These are phyloP conservation scores for Callocephalon fimbriatum DNA, from an alignment of 2,113 vertebrate species.

Conservation along the genomic window DNA sequence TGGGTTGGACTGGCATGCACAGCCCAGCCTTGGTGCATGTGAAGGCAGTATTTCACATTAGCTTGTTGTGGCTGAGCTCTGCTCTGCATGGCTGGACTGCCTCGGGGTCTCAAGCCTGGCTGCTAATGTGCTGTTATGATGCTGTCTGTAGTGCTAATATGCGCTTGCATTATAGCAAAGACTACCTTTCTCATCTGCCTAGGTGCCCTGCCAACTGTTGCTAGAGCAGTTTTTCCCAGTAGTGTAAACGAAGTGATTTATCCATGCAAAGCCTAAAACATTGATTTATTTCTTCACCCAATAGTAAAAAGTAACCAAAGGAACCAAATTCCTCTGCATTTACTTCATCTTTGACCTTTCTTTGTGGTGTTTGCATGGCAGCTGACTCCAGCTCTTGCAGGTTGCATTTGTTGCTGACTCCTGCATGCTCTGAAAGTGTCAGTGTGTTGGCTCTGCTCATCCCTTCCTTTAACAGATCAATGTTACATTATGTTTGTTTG, in stretches of 20 bases:
- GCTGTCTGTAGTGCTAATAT: neutral
- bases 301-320: neutral
- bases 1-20: neutral
- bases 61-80: neutral
- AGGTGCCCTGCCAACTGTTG: neutral
- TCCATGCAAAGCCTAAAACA: neutral
- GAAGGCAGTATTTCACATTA: neutral
- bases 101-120: neutral
- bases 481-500: neutral
- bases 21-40: fast-evolving
- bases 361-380: neutral
- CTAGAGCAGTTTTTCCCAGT: neutral
- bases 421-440: neutral
- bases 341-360: neutral
- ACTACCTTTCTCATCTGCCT: neutral
- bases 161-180: neutral
- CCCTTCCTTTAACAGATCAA: neutral
- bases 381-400: neutral
- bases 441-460: neutral
- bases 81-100: neutral
- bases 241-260: neutral
- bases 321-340: neutral
- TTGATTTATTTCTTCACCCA: neutral
- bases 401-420: neutral
- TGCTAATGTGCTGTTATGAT: neutral